Conservation (phyloP, 2,888 invertebrate species). For the Hirtodrosophila duncani region DNA sequence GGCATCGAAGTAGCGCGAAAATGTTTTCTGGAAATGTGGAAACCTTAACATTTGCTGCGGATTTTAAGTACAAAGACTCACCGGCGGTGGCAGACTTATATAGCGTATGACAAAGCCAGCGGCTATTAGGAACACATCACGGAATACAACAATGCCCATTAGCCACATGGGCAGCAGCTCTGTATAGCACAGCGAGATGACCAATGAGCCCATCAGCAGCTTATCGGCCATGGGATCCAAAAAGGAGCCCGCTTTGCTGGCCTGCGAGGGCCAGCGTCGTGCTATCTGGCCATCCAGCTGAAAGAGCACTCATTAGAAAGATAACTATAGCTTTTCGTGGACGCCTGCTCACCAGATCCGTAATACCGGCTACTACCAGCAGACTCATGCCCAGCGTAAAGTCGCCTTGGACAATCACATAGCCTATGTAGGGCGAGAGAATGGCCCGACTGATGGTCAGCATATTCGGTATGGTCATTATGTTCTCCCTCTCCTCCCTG, state of each 20-base stretch:
- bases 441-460: conserved; percentile 91
- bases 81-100: conserved; percentile 91
- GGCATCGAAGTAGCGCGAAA: conserved; percentile 93
- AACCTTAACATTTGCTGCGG: background rate
- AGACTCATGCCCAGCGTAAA: conserved; percentile 90
- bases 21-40: conserved; percentile 83
- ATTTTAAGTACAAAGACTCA: conserved; percentile 79
- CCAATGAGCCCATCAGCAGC: conserved; percentile 92
- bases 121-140: conserved; percentile 89
- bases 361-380: conserved; percentile 91
- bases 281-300: conserved; percentile 98
- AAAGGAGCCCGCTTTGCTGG: conserved; percentile 95
- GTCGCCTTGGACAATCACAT: conserved; percentile 89
- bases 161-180: conserved; percentile 89
- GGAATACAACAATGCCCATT: conserved; percentile 88
- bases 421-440: conserved; percentile 92
- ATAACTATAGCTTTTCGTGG: background rate
- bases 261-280: conserved; percentile 92
- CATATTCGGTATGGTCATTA: conserved; percentile 95
- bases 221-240: conserved; percentile 99
- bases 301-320: conserved; percentile 3
- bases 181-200: conserved; percentile 91
- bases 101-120: conserved; percentile 95
- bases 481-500: conserved; percentile 85
- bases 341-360: conserved; percentile 87